These are phyloP conservation scores for Petrolisthes manimaculis DNA, from an alignment of 2,888 invertebrate genomes.

Conservation along the genomic window DNA sequence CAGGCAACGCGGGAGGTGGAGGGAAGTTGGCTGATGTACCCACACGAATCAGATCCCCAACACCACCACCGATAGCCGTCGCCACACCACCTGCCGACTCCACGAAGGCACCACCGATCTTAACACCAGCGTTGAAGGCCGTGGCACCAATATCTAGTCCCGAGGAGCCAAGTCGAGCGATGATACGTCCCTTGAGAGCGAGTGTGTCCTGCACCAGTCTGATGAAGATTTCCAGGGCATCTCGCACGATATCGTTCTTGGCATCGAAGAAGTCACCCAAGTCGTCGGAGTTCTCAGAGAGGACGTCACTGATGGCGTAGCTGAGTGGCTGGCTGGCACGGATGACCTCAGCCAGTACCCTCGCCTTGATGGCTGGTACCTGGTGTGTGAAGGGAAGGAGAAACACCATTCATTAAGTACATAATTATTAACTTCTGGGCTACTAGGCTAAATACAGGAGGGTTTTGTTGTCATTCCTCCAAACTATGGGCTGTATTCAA, in stretches of 20 bases:
- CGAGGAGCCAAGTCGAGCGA: constrained; percentile 52
- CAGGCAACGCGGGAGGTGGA: constrained; percentile 51
- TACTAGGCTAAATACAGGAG: background rate
- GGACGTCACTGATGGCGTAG: constrained; percentile 63
- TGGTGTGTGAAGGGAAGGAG: background rate
- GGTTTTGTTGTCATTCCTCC: too few relatives aligned
- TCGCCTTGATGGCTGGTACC: constrained; percentile 64
- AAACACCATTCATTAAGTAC: background rate
- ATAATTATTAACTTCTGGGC: background rate
- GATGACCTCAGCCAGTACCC: constrained; percentile 60
- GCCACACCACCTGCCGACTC: constrained; percentile 55
- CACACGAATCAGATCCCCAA: constrained; percentile 56
- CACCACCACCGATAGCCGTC: constrained; percentile 51
- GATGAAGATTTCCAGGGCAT: constrained; percentile 59
- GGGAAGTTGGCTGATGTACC: constrained; percentile 52
- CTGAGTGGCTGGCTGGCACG: constrained; percentile 60
- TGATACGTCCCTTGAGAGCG: constrained; percentile 60
- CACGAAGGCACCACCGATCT: constrained; percentile 57
- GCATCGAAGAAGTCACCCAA: constrained; percentile 54
- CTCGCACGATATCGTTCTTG: constrained; percentile 57
- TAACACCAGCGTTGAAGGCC: constrained; percentile 54
- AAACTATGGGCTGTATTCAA: too few relatives aligned
- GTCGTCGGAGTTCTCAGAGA: constrained; percentile 63
- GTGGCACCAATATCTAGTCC: constrained; percentile 57
- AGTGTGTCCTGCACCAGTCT: constrained; percentile 57